A percentile compares a stretch with the other conserved stretches of the same genome.
Conservation (phyloP, 2,888 invertebrate species). For the Noctua janthe region DNA sequence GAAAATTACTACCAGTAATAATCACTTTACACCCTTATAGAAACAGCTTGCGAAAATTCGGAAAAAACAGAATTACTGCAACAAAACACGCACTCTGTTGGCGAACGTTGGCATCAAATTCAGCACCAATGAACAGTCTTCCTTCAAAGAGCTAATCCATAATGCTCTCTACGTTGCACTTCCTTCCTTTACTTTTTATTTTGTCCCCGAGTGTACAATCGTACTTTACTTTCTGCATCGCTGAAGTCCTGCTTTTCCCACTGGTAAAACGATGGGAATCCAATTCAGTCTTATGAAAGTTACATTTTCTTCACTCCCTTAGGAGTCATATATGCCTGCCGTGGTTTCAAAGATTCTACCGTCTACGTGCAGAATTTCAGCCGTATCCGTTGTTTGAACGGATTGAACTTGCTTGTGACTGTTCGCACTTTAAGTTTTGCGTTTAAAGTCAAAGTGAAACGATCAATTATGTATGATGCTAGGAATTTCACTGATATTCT, state of each 20-base stretch:
- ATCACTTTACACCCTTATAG: neutral
- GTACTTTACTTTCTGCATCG: conserved; percentile 25
- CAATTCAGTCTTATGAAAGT: conserved; percentile 60
- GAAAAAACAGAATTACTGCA: neutral
- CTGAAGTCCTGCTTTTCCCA: conserved; percentile 30
- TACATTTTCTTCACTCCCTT: conserved; percentile 51
- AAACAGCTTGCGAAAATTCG: neutral
- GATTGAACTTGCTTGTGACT: conserved; percentile 18
- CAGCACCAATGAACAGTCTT: neutral
- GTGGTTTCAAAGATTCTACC: conserved; percentile 46
- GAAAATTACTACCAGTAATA: neutral
- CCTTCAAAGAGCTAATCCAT: neutral
- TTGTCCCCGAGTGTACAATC: conserved; percentile 16
- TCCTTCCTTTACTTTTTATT: conserved; percentile 13
- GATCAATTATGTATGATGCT: neutral
- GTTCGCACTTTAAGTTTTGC: neutral
- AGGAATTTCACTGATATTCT: neutral
- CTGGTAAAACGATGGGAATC: conserved; percentile 38
- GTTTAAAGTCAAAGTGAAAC: conserved; percentile 3
- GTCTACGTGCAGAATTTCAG: conserved; percentile 32
- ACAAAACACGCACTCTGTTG: neutral
- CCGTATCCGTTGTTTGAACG: conserved; percentile 14
- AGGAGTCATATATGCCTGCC: conserved; percentile 51
- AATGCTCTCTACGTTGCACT: conserved; percentile 22
- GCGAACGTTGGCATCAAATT: neutral